phyloP scores from a whole-genome alignment of 2,113 vertebrate genomes.

The Candoia aspera region DNA sequence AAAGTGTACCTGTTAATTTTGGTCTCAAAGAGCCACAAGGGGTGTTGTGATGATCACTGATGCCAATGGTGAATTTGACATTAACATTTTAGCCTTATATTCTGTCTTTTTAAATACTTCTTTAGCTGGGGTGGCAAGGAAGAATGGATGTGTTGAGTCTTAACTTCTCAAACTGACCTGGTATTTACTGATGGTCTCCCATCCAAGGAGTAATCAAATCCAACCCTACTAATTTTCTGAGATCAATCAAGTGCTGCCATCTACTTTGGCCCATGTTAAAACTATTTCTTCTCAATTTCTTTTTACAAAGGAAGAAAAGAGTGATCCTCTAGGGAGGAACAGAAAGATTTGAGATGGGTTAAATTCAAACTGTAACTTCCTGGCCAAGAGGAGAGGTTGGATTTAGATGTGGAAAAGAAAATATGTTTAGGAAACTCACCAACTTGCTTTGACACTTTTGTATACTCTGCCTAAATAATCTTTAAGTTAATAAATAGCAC shows the following conservation, averaged over 20 bases:
- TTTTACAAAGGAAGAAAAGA: background rate
- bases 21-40: background rate
- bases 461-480: background rate
- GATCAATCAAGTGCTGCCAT: background rate
- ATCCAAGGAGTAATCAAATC: background rate
- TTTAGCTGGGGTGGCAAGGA: background rate
- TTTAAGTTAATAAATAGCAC: background rate
- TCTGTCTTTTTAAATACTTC: background rate
- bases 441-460: background rate
- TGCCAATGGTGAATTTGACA: background rate
- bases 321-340: background rate
- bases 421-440: background rate
- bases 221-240: background rate
- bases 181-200: background rate
- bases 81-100: background rate
- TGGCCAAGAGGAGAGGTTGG: background rate
- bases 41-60: background rate
- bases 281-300: background rate
- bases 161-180: background rate
- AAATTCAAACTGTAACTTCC: background rate
- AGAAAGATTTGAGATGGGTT: background rate
- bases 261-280: background rate
- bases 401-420: background rate
- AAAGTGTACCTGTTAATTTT: background rate
- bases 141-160: background rate